These are phyloP conservation scores for Caradrina clavipalpis DNA, from an alignment of 2,888 invertebrate genomes.

Conservation along the genomic window DNA sequence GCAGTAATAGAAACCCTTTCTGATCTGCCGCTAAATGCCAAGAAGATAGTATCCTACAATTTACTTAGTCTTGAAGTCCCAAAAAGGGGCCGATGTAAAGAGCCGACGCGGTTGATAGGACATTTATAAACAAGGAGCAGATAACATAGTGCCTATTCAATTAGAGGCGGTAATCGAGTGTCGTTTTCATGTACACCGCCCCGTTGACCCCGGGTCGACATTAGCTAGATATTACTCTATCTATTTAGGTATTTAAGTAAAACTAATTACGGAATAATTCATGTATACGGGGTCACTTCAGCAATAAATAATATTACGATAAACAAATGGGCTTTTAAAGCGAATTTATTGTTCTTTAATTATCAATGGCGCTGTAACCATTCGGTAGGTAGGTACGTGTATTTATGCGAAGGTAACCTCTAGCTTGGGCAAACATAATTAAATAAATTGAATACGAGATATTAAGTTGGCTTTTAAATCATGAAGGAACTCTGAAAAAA, in stretches of 20 bases:
- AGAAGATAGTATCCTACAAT: constrained; percentile 25
- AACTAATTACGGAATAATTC: constrained; percentile 82
- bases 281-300: constrained; percentile 68
- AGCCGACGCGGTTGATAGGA: constrained; percentile 78
- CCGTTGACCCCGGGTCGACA: constrained; percentile 77
- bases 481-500: too few relatives aligned
- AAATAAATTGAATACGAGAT: too few relatives aligned
- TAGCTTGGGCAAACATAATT: constrained; percentile 21
- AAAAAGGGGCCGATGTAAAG: constrained; percentile 64
- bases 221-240: constrained; percentile 68
- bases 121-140: constrained; percentile 83
- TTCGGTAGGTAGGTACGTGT: constrained; percentile 1
- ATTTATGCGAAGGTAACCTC: constrained; percentile 32
- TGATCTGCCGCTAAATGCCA: constrained; percentile 9
- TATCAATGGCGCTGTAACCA: constrained; percentile 27
- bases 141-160: constrained; percentile 82
- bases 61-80: constrained; percentile 50
- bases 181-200: constrained; percentile 75
- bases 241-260: constrained; percentile 74
- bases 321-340: constrained; percentile 61
- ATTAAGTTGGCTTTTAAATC: too few relatives aligned
- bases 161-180: constrained; percentile 81
- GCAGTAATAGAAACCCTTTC: not conserved
- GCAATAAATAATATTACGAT: constrained; percentile 63
- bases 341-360: constrained; percentile 57